Evolutionary conservation across 2,888 invertebrate species (phyloP).

Genomic region (Ligdia adustata): DNA sequence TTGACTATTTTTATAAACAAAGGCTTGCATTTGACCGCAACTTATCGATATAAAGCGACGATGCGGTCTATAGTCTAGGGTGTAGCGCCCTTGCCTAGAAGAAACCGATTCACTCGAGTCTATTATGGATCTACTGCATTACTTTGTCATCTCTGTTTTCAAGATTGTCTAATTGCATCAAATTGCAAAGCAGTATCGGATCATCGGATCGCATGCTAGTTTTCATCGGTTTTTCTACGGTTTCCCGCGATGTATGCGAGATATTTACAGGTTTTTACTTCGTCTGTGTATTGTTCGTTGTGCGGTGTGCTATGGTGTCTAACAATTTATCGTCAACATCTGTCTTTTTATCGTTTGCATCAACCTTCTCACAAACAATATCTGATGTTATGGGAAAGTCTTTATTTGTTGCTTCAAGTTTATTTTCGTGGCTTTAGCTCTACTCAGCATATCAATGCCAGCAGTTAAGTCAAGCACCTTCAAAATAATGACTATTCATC

Average conservation of each 20-base stretch:
- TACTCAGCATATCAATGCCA: constrained; percentile 5
- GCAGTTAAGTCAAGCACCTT: constrained; percentile 10
- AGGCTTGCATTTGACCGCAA: too few relatives aligned
- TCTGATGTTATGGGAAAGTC: constrained; percentile 11
- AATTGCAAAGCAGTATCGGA: constrained; percentile 22
- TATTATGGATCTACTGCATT: background rate
- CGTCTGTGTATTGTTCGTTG: constrained; percentile 20
- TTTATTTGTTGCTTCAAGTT: background rate
- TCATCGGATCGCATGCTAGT: constrained; percentile 34
- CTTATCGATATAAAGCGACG: too few relatives aligned
- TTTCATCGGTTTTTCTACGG: constrained; percentile 34
- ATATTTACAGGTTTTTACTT: constrained; percentile 41
- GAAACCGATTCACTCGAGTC: too few relatives aligned
- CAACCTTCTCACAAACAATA: constrained; percentile 6
- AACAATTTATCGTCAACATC: constrained; percentile 15
- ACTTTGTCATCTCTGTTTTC: background rate
- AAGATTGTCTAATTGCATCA: constrained; percentile 4
- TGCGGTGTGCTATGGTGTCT: constrained; percentile 20
- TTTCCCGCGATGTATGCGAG: constrained; percentile 44
- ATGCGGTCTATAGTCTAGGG: too few relatives aligned
- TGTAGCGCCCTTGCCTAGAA: too few relatives aligned
- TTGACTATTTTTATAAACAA: background rate
- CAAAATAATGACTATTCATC: constrained; percentile 14
- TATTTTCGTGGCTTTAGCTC: constrained; percentile 1
- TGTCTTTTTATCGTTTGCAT: background rate